Evolutionary conservation across 2,113 vertebrate species (phyloP).

Genomic region (Mellivora capensis): DNA sequence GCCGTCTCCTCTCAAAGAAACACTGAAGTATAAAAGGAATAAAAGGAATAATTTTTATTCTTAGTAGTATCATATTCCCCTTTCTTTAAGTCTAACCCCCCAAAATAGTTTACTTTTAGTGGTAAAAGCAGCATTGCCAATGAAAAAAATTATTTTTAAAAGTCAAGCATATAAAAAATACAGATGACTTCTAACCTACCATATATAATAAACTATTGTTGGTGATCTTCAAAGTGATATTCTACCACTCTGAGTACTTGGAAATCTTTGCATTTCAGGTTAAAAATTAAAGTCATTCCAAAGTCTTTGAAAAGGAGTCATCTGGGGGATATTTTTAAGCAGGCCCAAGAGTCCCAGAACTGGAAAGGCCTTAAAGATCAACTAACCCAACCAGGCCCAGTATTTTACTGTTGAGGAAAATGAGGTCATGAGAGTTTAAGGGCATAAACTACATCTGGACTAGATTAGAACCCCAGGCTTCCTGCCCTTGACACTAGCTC

Average conservation of each 20-base stretch:
- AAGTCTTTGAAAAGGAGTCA: neutral
- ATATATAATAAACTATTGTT: neutral
- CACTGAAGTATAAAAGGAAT: neutral
- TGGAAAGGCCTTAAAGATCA: slow-evolving; percentile 14
- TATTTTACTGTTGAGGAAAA: neutral
- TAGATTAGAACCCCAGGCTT: neutral
- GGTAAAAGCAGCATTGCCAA: neutral
- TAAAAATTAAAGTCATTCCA: slow-evolving; percentile 26
- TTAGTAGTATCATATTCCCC: neutral
- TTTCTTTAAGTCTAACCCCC: neutral
- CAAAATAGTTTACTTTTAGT: neutral
- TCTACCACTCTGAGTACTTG: neutral
- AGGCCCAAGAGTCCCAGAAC: neutral
- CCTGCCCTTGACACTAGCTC: neutral
- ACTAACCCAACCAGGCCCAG: neutral
- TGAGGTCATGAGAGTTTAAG: neutral
- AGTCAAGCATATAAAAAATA: neutral
- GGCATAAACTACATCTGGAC: neutral
- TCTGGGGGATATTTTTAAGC: neutral
- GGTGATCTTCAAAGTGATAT: neutral
- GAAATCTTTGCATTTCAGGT: slow-evolving; percentile 9
- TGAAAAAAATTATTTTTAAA: neutral
- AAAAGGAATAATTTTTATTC: neutral
- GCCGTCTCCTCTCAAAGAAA: neutral
- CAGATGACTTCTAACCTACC: neutral